These are phyloP conservation scores for Adoxophyes honmai DNA, from an alignment of 1,140 invertebrate genomes.

Conservation along the genomic window DNA sequence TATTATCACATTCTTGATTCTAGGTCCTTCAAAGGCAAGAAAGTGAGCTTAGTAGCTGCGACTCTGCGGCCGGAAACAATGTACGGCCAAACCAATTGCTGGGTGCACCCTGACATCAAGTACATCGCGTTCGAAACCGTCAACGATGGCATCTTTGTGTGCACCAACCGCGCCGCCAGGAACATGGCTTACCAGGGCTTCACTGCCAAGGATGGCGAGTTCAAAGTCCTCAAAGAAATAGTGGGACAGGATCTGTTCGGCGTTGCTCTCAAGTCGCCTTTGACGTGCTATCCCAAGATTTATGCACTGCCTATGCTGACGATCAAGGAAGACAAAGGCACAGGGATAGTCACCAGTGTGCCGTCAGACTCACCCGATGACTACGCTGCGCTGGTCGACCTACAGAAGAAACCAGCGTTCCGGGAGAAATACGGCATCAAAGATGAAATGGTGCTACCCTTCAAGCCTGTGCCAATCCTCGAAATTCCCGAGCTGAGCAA, in stretches of 20 bases:
- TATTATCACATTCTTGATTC: too few relatives aligned
- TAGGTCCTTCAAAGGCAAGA: conserved; percentile 77
- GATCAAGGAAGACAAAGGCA: conserved; percentile 98
- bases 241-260: conserved; percentile 90
- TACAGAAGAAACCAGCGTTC: conserved; percentile 96
- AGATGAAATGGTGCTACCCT: conserved; percentile 92
- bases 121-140: conserved; percentile 91
- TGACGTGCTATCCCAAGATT: conserved; percentile 89
- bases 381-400: conserved; percentile 95
- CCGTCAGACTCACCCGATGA: conserved; percentile 99
- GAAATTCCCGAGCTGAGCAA: conserved; percentile 94
- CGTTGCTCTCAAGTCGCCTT: conserved; percentile 87
- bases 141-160: conserved; percentile 91
- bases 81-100: conserved; percentile 99
- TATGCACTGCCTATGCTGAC: conserved; percentile 98
- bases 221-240: conserved; percentile 84
- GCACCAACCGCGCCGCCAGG: conserved; percentile 89
- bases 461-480: conserved; percentile 90
- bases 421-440: conserved; percentile 95
- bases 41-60: conserved; percentile 95
- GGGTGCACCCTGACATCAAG: conserved; percentile 96
- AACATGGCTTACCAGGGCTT: conserved; percentile 99
- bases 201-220: conserved; percentile 87
- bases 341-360: conserved; percentile 98
- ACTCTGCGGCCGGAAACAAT: conserved; percentile 99